phyloP scores from a whole-genome alignment of 2,797 vertebrate species.

The Diplodus sargus region DNA sequence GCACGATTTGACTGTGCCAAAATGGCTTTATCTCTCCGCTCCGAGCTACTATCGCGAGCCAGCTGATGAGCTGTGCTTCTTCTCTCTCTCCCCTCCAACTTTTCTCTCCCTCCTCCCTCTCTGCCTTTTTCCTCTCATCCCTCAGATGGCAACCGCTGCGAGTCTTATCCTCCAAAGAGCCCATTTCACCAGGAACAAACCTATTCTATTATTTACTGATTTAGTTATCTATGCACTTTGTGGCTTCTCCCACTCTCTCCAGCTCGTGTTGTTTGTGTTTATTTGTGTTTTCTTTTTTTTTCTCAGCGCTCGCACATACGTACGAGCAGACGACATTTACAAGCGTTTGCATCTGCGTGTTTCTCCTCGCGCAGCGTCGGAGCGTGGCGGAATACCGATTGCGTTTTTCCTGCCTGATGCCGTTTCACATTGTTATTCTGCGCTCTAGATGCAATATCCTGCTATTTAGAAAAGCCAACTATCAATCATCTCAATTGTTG shows the following conservation, averaged over 20 bases:
- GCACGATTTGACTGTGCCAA: slow-evolving; percentile 78
- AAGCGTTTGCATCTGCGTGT: slow-evolving; percentile 25
- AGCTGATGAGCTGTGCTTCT: slow-evolving; percentile 74
- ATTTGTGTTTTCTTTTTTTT: not conserved
- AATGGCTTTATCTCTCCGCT: slow-evolving; percentile 81
- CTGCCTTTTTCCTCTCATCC: slow-evolving; percentile 23
- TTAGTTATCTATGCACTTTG: slow-evolving; percentile 65
- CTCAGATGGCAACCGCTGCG: slow-evolving; percentile 53
- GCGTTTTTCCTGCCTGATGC: slow-evolving; percentile 27
- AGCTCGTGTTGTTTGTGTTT: slow-evolving; percentile 35
- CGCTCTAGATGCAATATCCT: slow-evolving; percentile 46
- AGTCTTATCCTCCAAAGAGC: slow-evolving; percentile 55
- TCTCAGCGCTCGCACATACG: slow-evolving; percentile 1
- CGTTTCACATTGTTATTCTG: slow-evolving; percentile 59
- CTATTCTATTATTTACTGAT: slow-evolving; percentile 71
- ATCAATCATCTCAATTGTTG: slow-evolving; percentile 78
- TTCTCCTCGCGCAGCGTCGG: not conserved
- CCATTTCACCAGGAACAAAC: slow-evolving; percentile 70
- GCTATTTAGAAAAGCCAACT: slow-evolving; percentile 63
- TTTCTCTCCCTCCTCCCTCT: slow-evolving; percentile 30
- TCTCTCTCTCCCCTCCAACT: slow-evolving; percentile 38
- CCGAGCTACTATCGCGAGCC: slow-evolving; percentile 73
- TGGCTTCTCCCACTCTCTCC: slow-evolving; percentile 23
- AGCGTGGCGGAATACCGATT: slow-evolving; percentile 25
- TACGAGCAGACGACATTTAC: slow-evolving; percentile 20